Evolutionary conservation across 2,888 invertebrate genomes (phyloP).

Genomic region (Incurvaria masculella): DNA sequence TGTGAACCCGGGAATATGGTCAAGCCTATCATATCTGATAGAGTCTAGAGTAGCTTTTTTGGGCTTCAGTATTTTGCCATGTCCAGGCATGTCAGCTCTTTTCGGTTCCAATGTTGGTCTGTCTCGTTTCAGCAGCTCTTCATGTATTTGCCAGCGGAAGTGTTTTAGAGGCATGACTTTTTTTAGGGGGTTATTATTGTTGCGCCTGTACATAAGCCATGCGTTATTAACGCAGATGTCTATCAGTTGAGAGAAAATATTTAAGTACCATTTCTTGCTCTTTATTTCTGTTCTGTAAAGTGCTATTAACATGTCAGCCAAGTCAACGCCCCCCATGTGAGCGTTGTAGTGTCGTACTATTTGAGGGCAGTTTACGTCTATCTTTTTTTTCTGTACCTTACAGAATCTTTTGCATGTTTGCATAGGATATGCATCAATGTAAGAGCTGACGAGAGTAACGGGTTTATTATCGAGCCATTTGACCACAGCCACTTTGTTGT

Average conservation of each 20-base stretch:
- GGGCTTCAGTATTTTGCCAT: background rate
- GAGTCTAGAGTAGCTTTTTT: no score
- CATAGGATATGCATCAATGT: conserved; percentile 7
- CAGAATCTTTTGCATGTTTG: conserved; percentile 1
- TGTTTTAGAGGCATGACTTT: conserved; percentile 4
- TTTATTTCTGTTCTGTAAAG: conserved; percentile 7
- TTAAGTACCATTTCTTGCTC: conserved; percentile 12
- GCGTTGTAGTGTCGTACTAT: conserved; percentile 17
- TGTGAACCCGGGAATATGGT: background rate
- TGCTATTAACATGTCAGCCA: conserved; percentile 6
- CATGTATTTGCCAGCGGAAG: conserved; percentile 4
- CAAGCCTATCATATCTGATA: background rate
- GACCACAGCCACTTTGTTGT: conserved; percentile 7
- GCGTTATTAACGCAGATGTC: conserved; percentile 13
- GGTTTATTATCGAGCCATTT: conserved; percentile 13
- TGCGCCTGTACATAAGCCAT: no score
- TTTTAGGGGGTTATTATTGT: conserved; percentile 1
- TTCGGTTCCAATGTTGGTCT: background rate
- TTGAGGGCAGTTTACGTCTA: conserved; percentile 9
- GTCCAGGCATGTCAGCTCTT: background rate
- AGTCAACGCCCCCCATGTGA: conserved; percentile 16
- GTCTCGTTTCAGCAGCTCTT: background rate
- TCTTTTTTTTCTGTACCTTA: conserved; percentile 7
- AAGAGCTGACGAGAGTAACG: conserved; percentile 11
- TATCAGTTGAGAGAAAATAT: conserved; percentile 11